A percentile compares a stretch with the other conserved stretches of the same genome.
phyloP scores from a whole-genome alignment of 1,140 invertebrate species.

The Drosophila guanche region DNA sequence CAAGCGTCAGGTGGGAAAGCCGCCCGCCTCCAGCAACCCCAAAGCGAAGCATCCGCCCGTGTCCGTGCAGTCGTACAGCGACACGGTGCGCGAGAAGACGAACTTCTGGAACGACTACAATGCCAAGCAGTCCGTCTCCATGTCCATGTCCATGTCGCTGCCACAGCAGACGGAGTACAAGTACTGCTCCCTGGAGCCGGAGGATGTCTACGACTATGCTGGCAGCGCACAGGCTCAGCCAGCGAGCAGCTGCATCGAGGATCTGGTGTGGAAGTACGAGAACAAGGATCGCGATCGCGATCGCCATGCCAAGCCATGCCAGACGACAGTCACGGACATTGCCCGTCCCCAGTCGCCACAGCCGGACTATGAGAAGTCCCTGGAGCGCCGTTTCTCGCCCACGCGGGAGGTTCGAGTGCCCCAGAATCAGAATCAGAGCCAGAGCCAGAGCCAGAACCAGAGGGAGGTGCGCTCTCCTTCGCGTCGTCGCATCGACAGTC shows the following conservation, averaged over 20 bases:
- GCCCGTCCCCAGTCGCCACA: constrained; percentile 63
- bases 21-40: background rate
- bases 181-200: constrained; percentile 46
- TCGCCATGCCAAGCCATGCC: constrained; percentile 10
- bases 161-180: constrained; percentile 51
- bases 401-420: constrained; percentile 77
- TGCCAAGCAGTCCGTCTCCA: constrained; percentile 48
- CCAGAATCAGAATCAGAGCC: constrained; percentile 60
- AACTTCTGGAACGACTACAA: constrained; percentile 78
- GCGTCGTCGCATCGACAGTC: constrained; percentile 86
- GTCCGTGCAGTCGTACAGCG: constrained; percentile 47
- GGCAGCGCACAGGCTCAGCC: background rate
- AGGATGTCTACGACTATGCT: constrained; percentile 61
- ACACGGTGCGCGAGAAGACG: constrained; percentile 67
- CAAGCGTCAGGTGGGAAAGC: constrained; percentile 33
- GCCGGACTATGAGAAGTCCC: constrained; percentile 19
- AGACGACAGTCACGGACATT: constrained; percentile 53
- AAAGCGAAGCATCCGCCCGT: background rate
- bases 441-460: constrained; percentile 46
- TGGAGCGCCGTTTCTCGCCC: constrained; percentile 70
- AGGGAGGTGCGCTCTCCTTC: constrained; percentile 87
- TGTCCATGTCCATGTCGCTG: constrained; percentile 34
- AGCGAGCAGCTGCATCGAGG: constrained; percentile 67
- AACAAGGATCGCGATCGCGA: constrained; percentile 46
- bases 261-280: constrained; percentile 78